Base-by-base conservation (phyloP, 1,140 invertebrate species). In the Neotoxoptera formosana region DNA sequence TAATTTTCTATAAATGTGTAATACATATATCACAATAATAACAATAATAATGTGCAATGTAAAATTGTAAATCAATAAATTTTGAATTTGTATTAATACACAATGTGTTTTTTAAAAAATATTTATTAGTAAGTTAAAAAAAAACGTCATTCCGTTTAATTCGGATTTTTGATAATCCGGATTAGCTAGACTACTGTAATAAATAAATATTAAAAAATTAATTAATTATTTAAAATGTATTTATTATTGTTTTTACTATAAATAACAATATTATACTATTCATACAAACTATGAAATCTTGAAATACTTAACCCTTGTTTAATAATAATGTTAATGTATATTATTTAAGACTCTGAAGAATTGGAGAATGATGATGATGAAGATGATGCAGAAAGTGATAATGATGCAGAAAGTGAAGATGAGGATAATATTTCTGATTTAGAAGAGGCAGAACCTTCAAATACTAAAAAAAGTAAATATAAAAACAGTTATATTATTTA, bases 331-430 rank as follows among this genome's bases (percentile, higher is more conserved):
- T 56, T 41, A 7, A 51, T 47, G 36, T 83, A 23, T 30, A 25
- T 88, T 88, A 34, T 51, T 88, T 88, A 48, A 88, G 30, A 48
- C 20, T 88, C 17, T 56, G 48, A 56, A 25, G 34, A 56, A 56
- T 48, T 48, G 25, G 94, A 94, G 6, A 91, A 88, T 45, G 60
- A 36, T 17, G 94, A 93, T 45, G 90, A 90, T 11, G 93, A 93
- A 36, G 90, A 91, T 30, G 89, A 90, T 30, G 21, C 11, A n/a
- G 48, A 41, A 41, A 41, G 41, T 41, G 41, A 41, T 41, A 4
- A 87, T 48, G 45, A 91, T 93, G 41, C 25, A 67, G n/a, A 91
- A 36, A 23, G 48, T 21, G 7, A 23, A 92, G 76, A 94, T 21
- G 90, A 93, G 56, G 81, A 88, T 86, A 41, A 94, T 53, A 83